Base-by-base conservation (phyloP, 2,113 vertebrate genomes). In the Ibidorhyncha struthersii region DNA sequence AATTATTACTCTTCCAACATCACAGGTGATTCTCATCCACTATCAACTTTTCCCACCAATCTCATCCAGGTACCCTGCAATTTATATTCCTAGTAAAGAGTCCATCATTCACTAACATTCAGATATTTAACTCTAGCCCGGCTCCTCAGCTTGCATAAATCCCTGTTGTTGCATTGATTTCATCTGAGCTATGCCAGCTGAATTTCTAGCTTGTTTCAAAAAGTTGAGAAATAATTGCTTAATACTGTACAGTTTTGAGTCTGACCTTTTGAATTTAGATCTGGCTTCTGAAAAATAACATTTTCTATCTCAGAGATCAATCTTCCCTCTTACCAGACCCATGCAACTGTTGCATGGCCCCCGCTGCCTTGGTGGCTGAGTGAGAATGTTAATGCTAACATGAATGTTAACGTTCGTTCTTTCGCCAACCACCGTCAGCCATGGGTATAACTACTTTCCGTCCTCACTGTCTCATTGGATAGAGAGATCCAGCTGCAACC, bases 261-360 rank as follows among this genome's bases (percentile, higher is more conserved):
- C 71, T 94, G 95, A 91, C 89, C 77, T 96, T 95, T 84, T 69
- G 70, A 92, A 77, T 97, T 95, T 82, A 78, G 47, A 38, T 84
- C 34, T 73, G 62, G 10, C 71, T 91, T 87, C 71, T 94, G 73
- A 86, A 91, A 93, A 94, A 89, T 53, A 82, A 82, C 78, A 69
- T 94, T 96, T 96, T 96, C 70, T 94, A 4, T 82, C 79, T 95
- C 50, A 58, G 83, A 88, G 53, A 94, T 92, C 71, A 83, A 47
- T 97, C 79, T 90, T 96, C 36, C 59, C 62, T 95, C 88, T 71
- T 92, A 78, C 82, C 74, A 84, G 67, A 47, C 74, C 80, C 89
- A 96, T 25, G 2, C 38, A 83, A 43, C 52, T 76, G 25, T 93
- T 85, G 49, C 9, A 3, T 38, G 30, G 50, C 38, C 36, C 41